Percentiles rank a stretch among this genome's conserved stretches.
phyloP scores from a whole-genome alignment of 2,797 vertebrate species.

The Pterois miles region DNA sequence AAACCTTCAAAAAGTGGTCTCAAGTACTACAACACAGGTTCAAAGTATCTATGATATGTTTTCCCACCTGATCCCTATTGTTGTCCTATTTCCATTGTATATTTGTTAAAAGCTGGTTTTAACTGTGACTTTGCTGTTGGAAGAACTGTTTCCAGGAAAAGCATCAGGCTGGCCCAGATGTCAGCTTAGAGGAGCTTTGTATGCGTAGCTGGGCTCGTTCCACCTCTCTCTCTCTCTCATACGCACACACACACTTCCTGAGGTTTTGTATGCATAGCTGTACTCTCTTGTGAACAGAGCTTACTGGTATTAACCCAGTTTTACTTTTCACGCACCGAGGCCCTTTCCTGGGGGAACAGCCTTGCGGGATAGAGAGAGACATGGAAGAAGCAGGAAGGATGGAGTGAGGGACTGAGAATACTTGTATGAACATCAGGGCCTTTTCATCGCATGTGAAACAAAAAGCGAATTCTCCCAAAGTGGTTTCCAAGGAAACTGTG shows the following conservation, averaged over 20 bases:
- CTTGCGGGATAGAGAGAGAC: conserved; percentile 60
- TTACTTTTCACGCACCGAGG: conserved; percentile 74
- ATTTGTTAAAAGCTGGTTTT: conserved; percentile 63
- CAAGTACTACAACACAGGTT: neutral
- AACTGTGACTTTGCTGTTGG: conserved; percentile 64
- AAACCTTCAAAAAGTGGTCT: neutral
- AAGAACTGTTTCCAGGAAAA: conserved; percentile 76
- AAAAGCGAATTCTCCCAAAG: conserved; percentile 51
- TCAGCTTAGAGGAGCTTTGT: conserved; percentile 79
- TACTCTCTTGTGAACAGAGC: conserved; percentile 79
- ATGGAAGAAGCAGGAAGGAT: conserved; percentile 54
- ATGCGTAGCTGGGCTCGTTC: conserved; percentile 71
- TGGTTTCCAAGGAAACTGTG: conserved; percentile 73
- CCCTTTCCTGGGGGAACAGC: conserved; percentile 69
- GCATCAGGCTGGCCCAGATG: conserved; percentile 77
- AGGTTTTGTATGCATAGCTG: conserved; percentile 81
- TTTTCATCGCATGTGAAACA: conserved; percentile 56
- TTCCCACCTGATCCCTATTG: conserved; percentile 31
- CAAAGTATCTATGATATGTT: conserved; percentile 27
- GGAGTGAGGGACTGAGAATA: conserved; percentile 55
- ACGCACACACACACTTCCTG: conserved; percentile 60
- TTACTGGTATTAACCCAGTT: conserved; percentile 86
- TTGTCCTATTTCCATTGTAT: conserved; percentile 55
- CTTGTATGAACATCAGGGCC: conserved; percentile 66
- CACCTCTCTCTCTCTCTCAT: conserved; percentile 37